A percentile compares a stretch with the other conserved stretches of the same genome.
Conservation (phyloP, 2,888 invertebrate species). For the Apotomis turbidana region DNA sequence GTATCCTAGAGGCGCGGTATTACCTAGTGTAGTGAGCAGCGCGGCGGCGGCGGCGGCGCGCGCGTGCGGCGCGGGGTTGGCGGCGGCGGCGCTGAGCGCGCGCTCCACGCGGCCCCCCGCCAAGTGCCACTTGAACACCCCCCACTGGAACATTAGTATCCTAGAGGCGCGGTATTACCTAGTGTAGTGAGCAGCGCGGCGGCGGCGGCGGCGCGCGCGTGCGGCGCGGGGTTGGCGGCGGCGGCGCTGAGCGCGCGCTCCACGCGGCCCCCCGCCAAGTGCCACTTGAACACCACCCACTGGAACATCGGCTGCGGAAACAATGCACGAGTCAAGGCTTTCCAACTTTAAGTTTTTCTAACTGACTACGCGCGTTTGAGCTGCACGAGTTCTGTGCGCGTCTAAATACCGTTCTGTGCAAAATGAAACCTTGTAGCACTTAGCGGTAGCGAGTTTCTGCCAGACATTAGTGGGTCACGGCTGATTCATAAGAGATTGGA, state of each 20-base stretch:
- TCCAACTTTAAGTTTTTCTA: no score
- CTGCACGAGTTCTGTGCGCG: no score
- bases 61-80: slow-evolving; percentile 73
- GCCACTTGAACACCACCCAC: slow-evolving; percentile 81
- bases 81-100: slow-evolving; percentile 74
- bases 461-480: no score
- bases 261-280: slow-evolving; percentile 73
- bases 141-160: no score
- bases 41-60: slow-evolving; percentile 76
- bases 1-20: not conserved
- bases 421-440: no score
- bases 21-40: slow-evolving; percentile 75
- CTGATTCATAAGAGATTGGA: no score
- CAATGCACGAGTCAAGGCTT: not conserved
- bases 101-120: slow-evolving; percentile 73
- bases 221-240: slow-evolving; percentile 73
- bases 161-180: slow-evolving; percentile 51
- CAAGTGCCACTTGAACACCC: slow-evolving; percentile 78
- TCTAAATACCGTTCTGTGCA: no score
- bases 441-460: no score
- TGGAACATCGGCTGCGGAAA: slow-evolving; percentile 74
- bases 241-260: slow-evolving; percentile 75
- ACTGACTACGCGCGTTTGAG: no score
- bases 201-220: slow-evolving; percentile 76
- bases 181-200: slow-evolving; percentile 76